phyloP scores from a whole-genome alignment of 2,888 invertebrate species.

The Plagodis dolabraria region DNA sequence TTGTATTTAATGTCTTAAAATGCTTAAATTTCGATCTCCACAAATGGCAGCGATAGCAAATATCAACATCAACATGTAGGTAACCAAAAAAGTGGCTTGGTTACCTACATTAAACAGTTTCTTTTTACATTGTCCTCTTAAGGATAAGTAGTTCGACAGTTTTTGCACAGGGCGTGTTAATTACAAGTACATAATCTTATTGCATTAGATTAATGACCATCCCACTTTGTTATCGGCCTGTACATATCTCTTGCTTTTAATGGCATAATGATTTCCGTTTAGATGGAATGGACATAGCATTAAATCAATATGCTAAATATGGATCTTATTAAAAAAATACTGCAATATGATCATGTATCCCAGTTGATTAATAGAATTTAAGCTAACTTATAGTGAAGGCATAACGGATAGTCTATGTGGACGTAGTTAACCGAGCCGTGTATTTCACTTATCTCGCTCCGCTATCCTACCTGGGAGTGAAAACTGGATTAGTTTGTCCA shows the following conservation, averaged over 20 bases:
- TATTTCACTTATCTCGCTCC: no score
- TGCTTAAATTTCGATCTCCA: no score
- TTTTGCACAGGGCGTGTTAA: constrained; percentile 24
- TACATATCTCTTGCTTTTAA: constrained; percentile 22
- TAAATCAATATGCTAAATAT: constrained; percentile 7
- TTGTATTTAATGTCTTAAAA: no score
- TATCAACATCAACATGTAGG: no score
- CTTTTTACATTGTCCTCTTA: constrained; percentile 19
- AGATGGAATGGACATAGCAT: constrained; percentile 14
- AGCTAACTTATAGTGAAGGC: no score
- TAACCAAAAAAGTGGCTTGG: no score
- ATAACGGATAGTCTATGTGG: no score
- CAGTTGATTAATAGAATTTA: no score
- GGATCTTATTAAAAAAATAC: neutral
- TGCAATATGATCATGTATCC: neutral
- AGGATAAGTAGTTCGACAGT: constrained; percentile 20
- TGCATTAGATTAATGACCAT: constrained; percentile 22
- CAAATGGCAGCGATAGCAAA: no score
- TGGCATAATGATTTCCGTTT: constrained; percentile 18
- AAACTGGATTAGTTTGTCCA: no score
- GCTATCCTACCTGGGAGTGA: no score
- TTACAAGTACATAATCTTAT: constrained; percentile 17
- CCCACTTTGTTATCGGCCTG: constrained; percentile 23
- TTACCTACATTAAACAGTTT: constrained; percentile 6
- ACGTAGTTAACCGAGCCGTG: no score